Conservation (phyloP, 2,888 invertebrate genomes). For the Hirtodrosophila duncani region DNA sequence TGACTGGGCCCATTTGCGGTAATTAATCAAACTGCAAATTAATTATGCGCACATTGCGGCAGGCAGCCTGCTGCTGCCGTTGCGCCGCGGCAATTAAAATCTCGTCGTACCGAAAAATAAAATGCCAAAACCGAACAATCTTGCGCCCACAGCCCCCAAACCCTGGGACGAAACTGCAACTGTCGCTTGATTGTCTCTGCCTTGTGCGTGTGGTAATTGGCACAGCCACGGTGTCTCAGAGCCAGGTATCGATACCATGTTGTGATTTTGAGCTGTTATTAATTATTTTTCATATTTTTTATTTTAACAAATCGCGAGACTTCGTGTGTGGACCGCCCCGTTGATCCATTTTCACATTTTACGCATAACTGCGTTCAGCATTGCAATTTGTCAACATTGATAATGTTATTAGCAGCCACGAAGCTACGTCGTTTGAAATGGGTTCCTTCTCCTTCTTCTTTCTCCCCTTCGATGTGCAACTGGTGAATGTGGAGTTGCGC, state of each 20-base stretch:
- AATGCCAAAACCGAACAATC: constrained; percentile 1
- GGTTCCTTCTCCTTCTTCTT: neutral
- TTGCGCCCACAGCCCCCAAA: neutral
- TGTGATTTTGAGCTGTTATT: constrained; percentile 33
- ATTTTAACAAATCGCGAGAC: constrained; percentile 11
- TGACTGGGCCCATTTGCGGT: constrained; percentile 25
- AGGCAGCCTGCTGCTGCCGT: constrained; percentile 8
- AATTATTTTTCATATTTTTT: constrained; percentile 62
- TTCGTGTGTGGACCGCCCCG: neutral
- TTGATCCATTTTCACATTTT: constrained; percentile 41
- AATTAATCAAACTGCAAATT: constrained; percentile 67
- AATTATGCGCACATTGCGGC: constrained; percentile 52
- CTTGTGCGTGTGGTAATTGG: constrained; percentile 42
- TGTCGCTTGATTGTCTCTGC: constrained; percentile 12
- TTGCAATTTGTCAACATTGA: constrained; percentile 44
- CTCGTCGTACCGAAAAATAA: constrained; percentile 28
- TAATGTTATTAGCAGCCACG: constrained; percentile 61
- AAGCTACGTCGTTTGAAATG: constrained; percentile 3
- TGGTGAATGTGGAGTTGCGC: too few relatives aligned
- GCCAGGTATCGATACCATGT: constrained; percentile 4
- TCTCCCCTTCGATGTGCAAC: constrained; percentile 6
- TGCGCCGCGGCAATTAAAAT: constrained; percentile 50
- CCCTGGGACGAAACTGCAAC: constrained; percentile 1
- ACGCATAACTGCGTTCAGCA: constrained; percentile 34
- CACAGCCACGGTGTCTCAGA: constrained; percentile 10